A percentile compares a stretch with the other conserved stretches of the same genome.
Evolutionary conservation across 2,797 vertebrate species (phyloP).

Genomic region (Argya squamiceps): DNA sequence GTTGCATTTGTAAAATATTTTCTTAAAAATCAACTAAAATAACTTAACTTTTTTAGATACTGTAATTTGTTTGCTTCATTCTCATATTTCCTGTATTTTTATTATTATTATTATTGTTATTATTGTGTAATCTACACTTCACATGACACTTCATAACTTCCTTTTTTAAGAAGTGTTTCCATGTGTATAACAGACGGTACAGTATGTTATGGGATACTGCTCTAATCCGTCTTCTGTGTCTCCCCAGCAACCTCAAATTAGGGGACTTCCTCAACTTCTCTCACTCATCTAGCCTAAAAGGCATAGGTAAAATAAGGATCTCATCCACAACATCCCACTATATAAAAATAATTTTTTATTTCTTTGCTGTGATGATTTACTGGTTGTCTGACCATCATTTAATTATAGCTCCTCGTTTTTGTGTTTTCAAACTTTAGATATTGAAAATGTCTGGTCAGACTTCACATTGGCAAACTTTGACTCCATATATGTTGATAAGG

Average conservation of each 20-base stretch:
- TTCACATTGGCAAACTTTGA: neutral
- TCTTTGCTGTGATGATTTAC: neutral
- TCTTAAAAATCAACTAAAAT: neutral
- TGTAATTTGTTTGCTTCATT: neutral
- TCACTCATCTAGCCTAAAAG: neutral
- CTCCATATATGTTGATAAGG: neutral
- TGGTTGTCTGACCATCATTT: neutral
- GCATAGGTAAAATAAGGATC: rapidly evolving
- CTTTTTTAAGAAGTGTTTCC: neutral
- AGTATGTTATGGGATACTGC: rapidly evolving
- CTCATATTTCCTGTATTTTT: rapidly evolving
- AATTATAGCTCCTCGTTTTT: neutral
- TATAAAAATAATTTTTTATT: neutral
- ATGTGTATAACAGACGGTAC: rapidly evolving
- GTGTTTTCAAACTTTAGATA: neutral
- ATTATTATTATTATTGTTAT: neutral
- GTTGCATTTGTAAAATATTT: neutral
- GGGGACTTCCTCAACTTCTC: neutral
- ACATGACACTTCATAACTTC: neutral
- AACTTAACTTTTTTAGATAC: rapidly evolving
- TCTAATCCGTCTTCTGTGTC: neutral
- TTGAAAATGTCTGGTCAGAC: neutral
- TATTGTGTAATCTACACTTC: neutral
- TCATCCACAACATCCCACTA: neutral
- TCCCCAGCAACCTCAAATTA: neutral